phyloP scores from a whole-genome alignment of 2,797 vertebrate species.

The Aldrovandia affinis region DNA sequence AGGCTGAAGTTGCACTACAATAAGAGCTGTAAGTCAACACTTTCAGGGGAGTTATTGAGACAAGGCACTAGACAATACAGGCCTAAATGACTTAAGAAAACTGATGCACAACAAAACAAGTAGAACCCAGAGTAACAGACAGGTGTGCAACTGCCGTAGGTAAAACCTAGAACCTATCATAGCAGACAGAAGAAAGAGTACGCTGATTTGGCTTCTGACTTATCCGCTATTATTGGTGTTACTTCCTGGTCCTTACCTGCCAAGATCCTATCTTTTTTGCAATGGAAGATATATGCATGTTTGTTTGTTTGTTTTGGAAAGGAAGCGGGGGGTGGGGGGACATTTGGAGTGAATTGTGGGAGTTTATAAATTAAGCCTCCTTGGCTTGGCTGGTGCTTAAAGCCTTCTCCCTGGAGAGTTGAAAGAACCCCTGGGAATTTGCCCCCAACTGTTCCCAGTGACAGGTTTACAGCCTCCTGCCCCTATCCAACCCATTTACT shows the following conservation, averaged over 20 bases:
- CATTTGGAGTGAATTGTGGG: neutral
- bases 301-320: neutral
- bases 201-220: neutral
- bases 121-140: neutral
- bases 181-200: too few species aligned
- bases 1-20: neutral
- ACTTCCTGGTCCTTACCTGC: neutral
- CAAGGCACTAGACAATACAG: neutral
- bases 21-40: neutral
- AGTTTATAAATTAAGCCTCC: neutral
- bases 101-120: neutral
- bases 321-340: neutral
- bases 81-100: neutral
- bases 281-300: neutral
- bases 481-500: neutral
- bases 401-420: neutral
- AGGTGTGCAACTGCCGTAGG: neutral
- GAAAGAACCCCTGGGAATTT: neutral
- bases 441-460: neutral
- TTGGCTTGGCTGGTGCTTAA: neutral
- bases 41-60: neutral
- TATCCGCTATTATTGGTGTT: neutral
- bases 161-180: too few species aligned
- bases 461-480: constrained; percentile 3
- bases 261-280: neutral